phyloP scores from a whole-genome alignment of 2,888 invertebrate genomes.

The Hirudinaria manillensis region DNA sequence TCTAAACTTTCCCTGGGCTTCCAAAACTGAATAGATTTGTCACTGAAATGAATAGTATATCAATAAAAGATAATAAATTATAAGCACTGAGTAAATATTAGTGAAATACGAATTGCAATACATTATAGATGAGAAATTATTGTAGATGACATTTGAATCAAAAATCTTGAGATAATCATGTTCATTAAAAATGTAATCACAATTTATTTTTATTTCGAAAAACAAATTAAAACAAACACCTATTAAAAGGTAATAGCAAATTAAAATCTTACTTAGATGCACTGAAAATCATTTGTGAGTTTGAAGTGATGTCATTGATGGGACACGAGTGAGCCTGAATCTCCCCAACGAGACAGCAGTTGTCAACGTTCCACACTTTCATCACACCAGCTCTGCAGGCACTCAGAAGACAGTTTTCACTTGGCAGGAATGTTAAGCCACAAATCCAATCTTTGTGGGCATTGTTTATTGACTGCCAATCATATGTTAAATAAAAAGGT shows the following conservation, averaged over 20 bases:
- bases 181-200: too few relatives aligned
- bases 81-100: too few relatives aligned
- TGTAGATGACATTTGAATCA: too few relatives aligned
- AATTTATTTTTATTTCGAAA: too few relatives aligned
- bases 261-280: slow-evolving; percentile 69
- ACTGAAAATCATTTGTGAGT: slow-evolving; percentile 66
- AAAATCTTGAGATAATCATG: too few relatives aligned
- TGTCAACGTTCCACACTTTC: slow-evolving; percentile 69
- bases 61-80: not conserved
- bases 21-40: slow-evolving; percentile 36
- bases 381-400: slow-evolving; percentile 72
- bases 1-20: slow-evolving; percentile 22
- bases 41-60: slow-evolving; percentile 32
- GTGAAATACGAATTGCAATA: too few relatives aligned
- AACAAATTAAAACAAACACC: too few relatives aligned
- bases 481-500: not conserved
- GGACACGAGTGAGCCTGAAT: slow-evolving; percentile 65
- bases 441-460: slow-evolving; percentile 83
- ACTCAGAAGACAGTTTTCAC: slow-evolving; percentile 62
- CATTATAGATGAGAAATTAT: too few relatives aligned
- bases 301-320: slow-evolving; percentile 66
- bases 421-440: slow-evolving; percentile 63
- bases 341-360: slow-evolving; percentile 64
- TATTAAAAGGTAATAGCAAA: too few relatives aligned
- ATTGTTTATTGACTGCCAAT: slow-evolving; percentile 65